These are phyloP conservation scores for Eupithecia tripunctaria DNA, from an alignment of 2,888 invertebrate genomes.

Conservation along the genomic window DNA sequence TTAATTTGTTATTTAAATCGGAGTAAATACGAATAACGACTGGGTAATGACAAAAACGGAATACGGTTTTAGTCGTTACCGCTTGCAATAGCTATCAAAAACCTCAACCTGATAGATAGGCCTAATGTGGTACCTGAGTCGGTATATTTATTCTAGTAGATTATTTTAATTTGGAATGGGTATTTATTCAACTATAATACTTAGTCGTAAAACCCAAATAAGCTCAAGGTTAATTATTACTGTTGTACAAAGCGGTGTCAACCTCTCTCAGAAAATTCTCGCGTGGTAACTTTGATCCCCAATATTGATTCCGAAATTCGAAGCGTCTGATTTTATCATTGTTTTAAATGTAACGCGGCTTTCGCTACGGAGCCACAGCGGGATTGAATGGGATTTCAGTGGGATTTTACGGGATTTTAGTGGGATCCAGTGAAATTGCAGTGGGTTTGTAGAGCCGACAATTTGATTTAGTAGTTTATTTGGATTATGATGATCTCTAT, in stretches of 20 bases:
- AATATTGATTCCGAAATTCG: constrained; percentile 72
- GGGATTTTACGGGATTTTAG: constrained; percentile 20
- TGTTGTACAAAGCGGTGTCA: constrained; percentile 37
- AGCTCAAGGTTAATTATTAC: neutral
- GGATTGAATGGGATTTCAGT: constrained; percentile 28
- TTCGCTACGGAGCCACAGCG: constrained; percentile 46
- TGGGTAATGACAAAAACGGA: too few species aligned
- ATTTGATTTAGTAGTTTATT: constrained; percentile 57
- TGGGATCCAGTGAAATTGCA: constrained; percentile 31
- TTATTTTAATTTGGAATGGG: neutral
- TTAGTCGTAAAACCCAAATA: neutral
- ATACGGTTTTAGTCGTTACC: too few species aligned
- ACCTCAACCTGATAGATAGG: neutral
- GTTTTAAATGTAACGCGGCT: constrained; percentile 66
- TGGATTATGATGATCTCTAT: constrained; percentile 43
- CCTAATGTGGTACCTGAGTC: too few species aligned
- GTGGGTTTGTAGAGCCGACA: constrained; percentile 47
- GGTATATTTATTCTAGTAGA: neutral
- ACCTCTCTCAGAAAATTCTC: constrained; percentile 42
- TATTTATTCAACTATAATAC: neutral
- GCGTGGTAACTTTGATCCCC: constrained; percentile 68
- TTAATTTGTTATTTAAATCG: too few species aligned
- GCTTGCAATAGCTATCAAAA: neutral
- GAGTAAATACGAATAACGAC: too few species aligned
- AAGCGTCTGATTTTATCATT: constrained; percentile 69